A percentile compares a stretch with the other conserved stretches of the same genome.
These are phyloP conservation scores for Petroica traversi DNA, from an alignment of 2,113 vertebrate genomes.

Conservation along the genomic window DNA sequence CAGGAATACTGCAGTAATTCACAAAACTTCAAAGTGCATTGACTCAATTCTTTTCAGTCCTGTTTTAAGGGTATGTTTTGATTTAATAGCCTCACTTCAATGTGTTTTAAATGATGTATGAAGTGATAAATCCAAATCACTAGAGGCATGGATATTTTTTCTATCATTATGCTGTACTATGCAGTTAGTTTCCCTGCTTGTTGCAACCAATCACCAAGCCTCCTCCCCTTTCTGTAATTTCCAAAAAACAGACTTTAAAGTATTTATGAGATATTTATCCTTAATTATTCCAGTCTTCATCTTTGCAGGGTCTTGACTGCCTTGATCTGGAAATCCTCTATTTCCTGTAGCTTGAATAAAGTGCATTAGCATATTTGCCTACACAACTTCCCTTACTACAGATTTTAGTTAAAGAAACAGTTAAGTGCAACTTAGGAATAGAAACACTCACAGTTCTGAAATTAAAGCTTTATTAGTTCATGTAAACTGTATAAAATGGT, in stretches of 20 bases:
- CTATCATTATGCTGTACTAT: not conserved
- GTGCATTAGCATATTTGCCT: not conserved
- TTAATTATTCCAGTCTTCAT: not conserved
- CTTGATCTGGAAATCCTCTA: not conserved
- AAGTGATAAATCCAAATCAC: not conserved
- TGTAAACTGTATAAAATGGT: not conserved
- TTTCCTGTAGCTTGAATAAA: not conserved
- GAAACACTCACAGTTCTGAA: not conserved
- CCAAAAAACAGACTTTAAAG: not conserved
- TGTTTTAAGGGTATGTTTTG: not conserved
- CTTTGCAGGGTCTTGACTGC: not conserved
- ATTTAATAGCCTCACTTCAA: not conserved
- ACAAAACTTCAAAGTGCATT: not conserved
- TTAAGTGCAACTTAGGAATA: not conserved
- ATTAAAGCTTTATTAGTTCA: not conserved
- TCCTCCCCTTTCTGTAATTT: rapidly evolving
- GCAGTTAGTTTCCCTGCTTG: not conserved
- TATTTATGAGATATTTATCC: not conserved
- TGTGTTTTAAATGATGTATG: not conserved
- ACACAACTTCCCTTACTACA: not conserved
- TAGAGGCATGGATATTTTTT: not conserved
- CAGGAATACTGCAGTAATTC: not conserved
- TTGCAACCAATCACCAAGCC: not conserved
- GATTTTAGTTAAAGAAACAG: not conserved
- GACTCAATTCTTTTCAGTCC: not conserved